Percentiles rank a stretch among this genome's conserved stretches.
phyloP scores from a whole-genome alignment of 2,797 vertebrate species.

The Danionella dracula region DNA sequence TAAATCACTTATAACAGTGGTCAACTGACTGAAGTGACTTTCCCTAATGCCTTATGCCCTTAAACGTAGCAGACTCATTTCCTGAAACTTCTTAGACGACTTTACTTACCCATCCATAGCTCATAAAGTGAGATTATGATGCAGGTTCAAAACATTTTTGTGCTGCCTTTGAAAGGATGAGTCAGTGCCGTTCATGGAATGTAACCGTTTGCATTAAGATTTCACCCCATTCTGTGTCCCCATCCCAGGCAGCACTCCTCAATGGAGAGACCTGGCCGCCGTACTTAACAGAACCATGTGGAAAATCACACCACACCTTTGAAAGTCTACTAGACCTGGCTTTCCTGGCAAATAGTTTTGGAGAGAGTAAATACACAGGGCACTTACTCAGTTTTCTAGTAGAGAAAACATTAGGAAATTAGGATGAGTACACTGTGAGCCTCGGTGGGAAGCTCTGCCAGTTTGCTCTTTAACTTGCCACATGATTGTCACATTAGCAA shows the following conservation, averaged over 20 bases:
- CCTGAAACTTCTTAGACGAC: background rate
- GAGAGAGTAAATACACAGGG: conserved; percentile 56
- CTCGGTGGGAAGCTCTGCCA: conserved; percentile 58
- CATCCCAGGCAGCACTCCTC: conserved; percentile 48
- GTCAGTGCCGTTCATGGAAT: conserved; percentile 52
- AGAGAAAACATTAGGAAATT: conserved; percentile 59
- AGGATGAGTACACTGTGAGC: conserved; percentile 46
- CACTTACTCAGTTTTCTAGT: conserved; percentile 39
- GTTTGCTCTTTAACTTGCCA: conserved; percentile 61
- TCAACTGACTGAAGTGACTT: background rate
- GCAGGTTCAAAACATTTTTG: conserved; percentile 43
- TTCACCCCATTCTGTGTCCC: conserved; percentile 35
- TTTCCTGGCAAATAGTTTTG: conserved; percentile 50
- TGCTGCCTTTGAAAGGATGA: conserved; percentile 13
- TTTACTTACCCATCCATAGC: no score
- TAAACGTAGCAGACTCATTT: background rate
- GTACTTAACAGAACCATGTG: conserved; percentile 48
- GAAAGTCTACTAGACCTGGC: conserved; percentile 40
- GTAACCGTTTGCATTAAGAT: conserved; percentile 56
- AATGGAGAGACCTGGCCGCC: conserved; percentile 50
- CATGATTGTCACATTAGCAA: conserved; percentile 49
- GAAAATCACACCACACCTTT: conserved; percentile 53
- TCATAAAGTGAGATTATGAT: conserved; percentile 46
- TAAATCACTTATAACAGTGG: background rate
- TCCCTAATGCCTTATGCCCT: background rate